These are phyloP conservation scores for Dipus sagitta DNA, from an alignment of 2,797 vertebrate species.

Conservation along the genomic window DNA sequence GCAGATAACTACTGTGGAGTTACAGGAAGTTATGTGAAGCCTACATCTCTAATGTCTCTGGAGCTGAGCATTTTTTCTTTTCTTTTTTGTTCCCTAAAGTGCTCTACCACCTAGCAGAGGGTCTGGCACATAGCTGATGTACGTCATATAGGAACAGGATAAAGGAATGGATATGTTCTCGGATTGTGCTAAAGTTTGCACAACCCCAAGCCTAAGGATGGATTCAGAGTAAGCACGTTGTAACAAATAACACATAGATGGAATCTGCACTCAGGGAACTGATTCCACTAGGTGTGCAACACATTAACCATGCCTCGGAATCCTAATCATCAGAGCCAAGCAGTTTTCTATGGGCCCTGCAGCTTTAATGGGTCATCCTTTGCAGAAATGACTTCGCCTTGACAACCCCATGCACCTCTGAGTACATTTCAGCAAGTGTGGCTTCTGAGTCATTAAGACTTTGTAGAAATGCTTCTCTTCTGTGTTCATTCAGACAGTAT, in stretches of 20 bases:
- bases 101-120: neutral
- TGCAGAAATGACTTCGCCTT: constrained; percentile 4
- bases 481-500: constrained; percentile 27
- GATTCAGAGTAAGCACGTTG: neutral
- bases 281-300: neutral
- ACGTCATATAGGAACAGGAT: neutral
- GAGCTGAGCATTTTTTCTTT: neutral
- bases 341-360: neutral
- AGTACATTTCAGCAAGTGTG: neutral
- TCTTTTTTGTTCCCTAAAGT: neutral
- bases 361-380: neutral
- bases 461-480: constrained; percentile 24
- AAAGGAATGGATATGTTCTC: neutral
- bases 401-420: neutral
- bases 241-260: neutral
- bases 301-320: neutral
- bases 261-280: neutral
- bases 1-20: neutral
- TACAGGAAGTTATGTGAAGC: neutral
- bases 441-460: neutral
- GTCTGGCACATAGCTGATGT: neutral
- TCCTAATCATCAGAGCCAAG: neutral
- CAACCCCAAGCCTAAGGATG: neutral
- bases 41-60: too few relatives aligned
- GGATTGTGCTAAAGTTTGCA: neutral